A percentile compares a stretch with the other conserved stretches of the same genome.
Evolutionary conservation across 2,113 vertebrate species (phyloP).

Genomic region (Emydocephalus ijimae): DNA sequence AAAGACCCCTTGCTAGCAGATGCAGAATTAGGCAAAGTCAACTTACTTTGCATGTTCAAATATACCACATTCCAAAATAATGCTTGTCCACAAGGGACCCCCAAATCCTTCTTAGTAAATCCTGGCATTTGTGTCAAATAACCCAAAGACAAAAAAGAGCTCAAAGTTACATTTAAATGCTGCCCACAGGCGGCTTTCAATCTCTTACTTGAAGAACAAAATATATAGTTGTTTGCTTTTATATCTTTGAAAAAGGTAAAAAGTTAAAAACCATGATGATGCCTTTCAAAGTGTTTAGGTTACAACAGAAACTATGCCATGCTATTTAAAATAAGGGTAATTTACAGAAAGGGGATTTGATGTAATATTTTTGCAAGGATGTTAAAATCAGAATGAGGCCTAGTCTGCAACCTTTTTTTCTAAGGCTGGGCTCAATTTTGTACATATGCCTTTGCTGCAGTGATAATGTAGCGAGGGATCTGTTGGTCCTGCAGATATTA

Average conservation of each 20-base stretch:
- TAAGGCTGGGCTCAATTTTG: neutral
- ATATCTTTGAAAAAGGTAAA: neutral
- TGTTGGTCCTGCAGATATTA: neutral
- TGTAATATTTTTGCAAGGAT: neutral
- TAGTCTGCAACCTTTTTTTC: neutral
- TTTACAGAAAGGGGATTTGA: neutral
- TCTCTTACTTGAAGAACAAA: neutral
- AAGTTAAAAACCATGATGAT: neutral
- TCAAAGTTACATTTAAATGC: neutral
- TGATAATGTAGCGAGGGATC: neutral
- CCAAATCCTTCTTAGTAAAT: constrained; percentile 52
- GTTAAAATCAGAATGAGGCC: neutral
- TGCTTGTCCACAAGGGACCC: constrained; percentile 59
- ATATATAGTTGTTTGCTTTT: neutral
- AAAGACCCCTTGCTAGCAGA: neutral
- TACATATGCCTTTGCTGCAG: neutral
- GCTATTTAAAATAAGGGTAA: neutral
- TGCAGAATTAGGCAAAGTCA: neutral
- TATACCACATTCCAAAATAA: constrained; percentile 2
- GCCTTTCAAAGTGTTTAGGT: neutral
- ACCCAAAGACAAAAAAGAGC: rapidly evolving
- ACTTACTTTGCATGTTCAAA: neutral
- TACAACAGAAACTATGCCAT: neutral
- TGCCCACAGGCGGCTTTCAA: neutral
- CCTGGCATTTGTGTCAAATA: neutral